Percentiles rank a stretch among this genome's conserved stretches.
phyloP scores from a whole-genome alignment of 2,888 invertebrate species.

The Matsumyia berberina region DNA sequence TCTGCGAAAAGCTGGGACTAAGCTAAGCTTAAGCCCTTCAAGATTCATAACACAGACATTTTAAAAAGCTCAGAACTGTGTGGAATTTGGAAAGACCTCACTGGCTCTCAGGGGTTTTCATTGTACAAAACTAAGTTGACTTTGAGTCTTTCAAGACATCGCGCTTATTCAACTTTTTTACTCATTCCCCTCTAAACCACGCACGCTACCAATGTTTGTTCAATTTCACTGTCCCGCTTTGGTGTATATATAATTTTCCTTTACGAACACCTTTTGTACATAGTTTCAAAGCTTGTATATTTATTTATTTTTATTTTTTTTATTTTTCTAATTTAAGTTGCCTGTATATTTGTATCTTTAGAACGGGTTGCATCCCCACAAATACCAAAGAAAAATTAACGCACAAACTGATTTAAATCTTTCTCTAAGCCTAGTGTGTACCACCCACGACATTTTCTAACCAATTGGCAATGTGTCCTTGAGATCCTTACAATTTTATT shows the following conservation, averaged over 20 bases:
- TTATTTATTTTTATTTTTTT: slow-evolving; percentile 37
- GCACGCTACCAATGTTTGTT: neutral
- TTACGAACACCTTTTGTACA: slow-evolving; percentile 12
- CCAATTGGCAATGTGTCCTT: slow-evolving; percentile 54
- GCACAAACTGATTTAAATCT: slow-evolving; percentile 55
- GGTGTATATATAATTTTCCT: slow-evolving; percentile 3
- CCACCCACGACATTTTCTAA: slow-evolving; percentile 9
- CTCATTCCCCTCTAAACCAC: neutral
- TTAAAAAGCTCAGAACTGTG: too few species aligned
- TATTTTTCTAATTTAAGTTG: slow-evolving; percentile 38
- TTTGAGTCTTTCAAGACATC: neutral
- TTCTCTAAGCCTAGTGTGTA: slow-evolving; percentile 25
- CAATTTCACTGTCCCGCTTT: neutral
- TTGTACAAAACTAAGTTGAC: neutral
- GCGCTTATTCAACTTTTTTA: neutral
- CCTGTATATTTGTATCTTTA: slow-evolving; percentile 50
- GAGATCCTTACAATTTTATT: slow-evolving; percentile 41
- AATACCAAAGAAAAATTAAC: slow-evolving; percentile 71
- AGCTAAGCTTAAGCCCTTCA: too few species aligned
- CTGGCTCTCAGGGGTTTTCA: too few species aligned
- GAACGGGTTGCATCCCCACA: slow-evolving; percentile 48
- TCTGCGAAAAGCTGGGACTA: too few species aligned
- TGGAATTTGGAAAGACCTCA: too few species aligned
- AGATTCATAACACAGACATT: too few species aligned
- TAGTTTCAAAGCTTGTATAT: slow-evolving; percentile 52